phyloP scores from a whole-genome alignment of 2,888 invertebrate species.

The Acleris laterana region DNA sequence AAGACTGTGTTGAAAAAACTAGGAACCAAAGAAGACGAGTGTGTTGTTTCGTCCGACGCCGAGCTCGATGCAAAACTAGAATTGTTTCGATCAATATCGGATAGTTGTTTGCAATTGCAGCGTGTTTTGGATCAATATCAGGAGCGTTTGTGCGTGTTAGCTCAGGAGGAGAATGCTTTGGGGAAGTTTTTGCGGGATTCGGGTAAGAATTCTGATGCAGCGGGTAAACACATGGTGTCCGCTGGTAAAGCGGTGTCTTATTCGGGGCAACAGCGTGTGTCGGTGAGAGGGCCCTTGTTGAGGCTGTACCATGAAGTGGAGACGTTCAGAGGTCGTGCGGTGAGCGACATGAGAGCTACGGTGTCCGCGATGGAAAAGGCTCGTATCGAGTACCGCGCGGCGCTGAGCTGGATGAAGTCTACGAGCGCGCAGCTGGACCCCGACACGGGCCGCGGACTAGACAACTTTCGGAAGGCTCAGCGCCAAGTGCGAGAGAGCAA shows the following conservation, averaged over 20 bases:
- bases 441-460: slow-evolving; percentile 97
- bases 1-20: slow-evolving; percentile 96
- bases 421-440: slow-evolving; percentile 97
- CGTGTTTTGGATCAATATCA: slow-evolving; percentile 96
- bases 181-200: slow-evolving; percentile 97
- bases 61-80: slow-evolving; percentile 98
- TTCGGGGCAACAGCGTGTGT: slow-evolving; percentile 95
- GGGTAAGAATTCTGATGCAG: slow-evolving; percentile 95
- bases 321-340: slow-evolving; percentile 96
- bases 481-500: slow-evolving; percentile 92
- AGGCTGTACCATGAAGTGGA: slow-evolving; percentile 98
- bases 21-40: slow-evolving; percentile 98
- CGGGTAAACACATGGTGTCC: slow-evolving; percentile 83
- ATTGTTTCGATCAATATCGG: slow-evolving; percentile 95
- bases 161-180: slow-evolving; percentile 97
- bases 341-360: slow-evolving; percentile 95
- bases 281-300: slow-evolving; percentile 92
- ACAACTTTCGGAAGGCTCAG: slow-evolving; percentile 97
- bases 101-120: slow-evolving; percentile 94
- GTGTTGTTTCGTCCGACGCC: slow-evolving; percentile 97
- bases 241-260: slow-evolving; percentile 94
- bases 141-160: slow-evolving; percentile 94
- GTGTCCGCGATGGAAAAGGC: slow-evolving; percentile 97
- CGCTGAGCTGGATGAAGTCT: slow-evolving; percentile 99
- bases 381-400: slow-evolving; percentile 97